Conservation (phyloP, 53 echinoderm and acorn worm genomes). For the Holothuria leucospilota region DNA sequence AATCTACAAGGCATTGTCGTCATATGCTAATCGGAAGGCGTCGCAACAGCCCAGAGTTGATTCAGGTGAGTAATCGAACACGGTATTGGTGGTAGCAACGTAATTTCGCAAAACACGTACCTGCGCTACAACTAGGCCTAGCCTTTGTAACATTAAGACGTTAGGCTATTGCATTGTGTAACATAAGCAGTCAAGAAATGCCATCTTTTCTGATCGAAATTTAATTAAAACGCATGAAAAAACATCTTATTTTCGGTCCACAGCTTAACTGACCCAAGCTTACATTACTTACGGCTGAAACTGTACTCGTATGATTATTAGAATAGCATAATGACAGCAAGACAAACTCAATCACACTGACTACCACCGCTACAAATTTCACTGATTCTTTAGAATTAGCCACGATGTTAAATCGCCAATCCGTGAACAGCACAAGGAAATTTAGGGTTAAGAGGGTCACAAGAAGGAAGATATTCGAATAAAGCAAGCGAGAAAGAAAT, state of each 20-base stretch:
- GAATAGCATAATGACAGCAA: conserved; percentile 10
- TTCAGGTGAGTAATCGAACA: too few relatives aligned
- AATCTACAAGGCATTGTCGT: too few relatives aligned
- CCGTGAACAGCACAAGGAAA: conserved; percentile 35
- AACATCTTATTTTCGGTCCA: too few relatives aligned
- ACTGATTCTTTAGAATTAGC: conserved; percentile 51
- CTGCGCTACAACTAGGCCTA: not conserved
- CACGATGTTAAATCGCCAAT: conserved; percentile 58
- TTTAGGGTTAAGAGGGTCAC: conserved; percentile 34
- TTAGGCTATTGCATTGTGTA: too few relatives aligned
- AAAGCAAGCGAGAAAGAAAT: not conserved
- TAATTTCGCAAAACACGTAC: conserved; percentile 6
- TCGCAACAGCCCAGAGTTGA: too few relatives aligned
- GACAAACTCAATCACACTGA: conserved; percentile 46
- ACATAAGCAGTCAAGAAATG: too few relatives aligned
- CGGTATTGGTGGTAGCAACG: too few relatives aligned
- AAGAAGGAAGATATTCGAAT: conserved; percentile 21
- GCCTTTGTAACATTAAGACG: too few relatives aligned
- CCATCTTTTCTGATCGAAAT: too few relatives aligned
- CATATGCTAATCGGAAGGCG: too few relatives aligned
- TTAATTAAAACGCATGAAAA: too few relatives aligned
- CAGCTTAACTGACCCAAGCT: not conserved
- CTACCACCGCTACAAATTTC: conserved; percentile 52
- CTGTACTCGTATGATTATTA: not conserved
- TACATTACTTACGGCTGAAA: not conserved